Base-by-base conservation (phyloP, 53 echinoderm and acorn worm species). In the Stichopus horrens region DNA sequence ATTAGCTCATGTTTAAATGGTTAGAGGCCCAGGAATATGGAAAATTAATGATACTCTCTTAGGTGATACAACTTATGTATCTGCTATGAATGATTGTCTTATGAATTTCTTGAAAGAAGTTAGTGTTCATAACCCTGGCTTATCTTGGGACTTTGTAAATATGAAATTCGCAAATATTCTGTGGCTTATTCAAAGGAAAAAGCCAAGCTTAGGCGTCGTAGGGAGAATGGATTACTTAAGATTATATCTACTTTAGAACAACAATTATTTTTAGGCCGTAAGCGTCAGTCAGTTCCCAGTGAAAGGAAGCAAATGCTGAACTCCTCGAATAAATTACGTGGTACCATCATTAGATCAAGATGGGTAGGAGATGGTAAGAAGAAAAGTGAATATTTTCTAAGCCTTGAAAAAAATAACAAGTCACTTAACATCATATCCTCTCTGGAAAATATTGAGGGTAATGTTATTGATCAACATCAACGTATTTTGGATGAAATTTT, bases 111-210 rank as follows among this genome's bases (percentile, higher is more conserved):
- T 37, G 37, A 2, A 37, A 37, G 37, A 37, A 9, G 19, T 77
- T 22, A 78, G 5, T 23, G 18, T 5, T 58, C 23, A 79, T 58
- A 37, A 9, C 16, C 58, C 59, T 21, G 7, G 19, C 52, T 22
- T 88, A 19, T 19, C 56, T 5, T 77, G 88, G 88, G 88, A 88
- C 9, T 37, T 60, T 23, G 5, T 78, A 5, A 88, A 54, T 88
- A 54, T 78, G 60, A 79, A 78, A 60, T 88, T 23, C 58, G 67
- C 4, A 19, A 4, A 0, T 37, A 51, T 13, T 76, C 88, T 7
- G 58, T 77, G 56, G 5, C 7, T 77, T 88, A 88, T 51, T 88
- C 52, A 4, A 77, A 88, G n/a, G 18, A 22, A 58, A 88, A 88
- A 7, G 57, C 79, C 19, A 77, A 66, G 53, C 18, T 58, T 13